A percentile compares a stretch with the other conserved stretches of the same genome.
These are phyloP conservation scores for Echeneis naucrates DNA, from an alignment of 2,797 vertebrate species.

Conservation along the genomic window DNA sequence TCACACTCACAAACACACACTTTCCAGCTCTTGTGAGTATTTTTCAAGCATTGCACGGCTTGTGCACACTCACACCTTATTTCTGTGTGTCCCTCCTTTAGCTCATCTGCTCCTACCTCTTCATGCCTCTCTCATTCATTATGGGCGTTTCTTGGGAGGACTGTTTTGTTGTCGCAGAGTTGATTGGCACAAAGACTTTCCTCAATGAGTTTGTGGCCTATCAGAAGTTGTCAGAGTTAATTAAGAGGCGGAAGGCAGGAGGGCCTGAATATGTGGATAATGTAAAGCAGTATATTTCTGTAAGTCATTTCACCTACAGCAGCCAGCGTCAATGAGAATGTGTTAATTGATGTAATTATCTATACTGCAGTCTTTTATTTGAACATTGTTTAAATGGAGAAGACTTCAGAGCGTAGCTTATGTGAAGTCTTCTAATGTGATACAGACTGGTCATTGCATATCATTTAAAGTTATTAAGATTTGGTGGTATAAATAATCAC, in stretches of 20 bases:
- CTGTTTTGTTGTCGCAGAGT: constrained; percentile 88
- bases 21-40: neutral
- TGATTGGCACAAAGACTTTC: constrained; percentile 91
- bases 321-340: too few relatives aligned
- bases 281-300: constrained; percentile 90
- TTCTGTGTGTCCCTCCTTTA: constrained; percentile 53
- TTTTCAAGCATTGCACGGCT: neutral
- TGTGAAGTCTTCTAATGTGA: too few relatives aligned
- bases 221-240: constrained; percentile 85
- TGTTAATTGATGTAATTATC: too few relatives aligned
- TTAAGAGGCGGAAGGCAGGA: constrained; percentile 81
- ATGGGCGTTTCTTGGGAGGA: constrained; percentile 94
- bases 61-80: neutral
- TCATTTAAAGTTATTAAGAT: too few relatives aligned
- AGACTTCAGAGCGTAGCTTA: too few relatives aligned
- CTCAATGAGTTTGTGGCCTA: constrained; percentile 93
- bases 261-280: constrained; percentile 85
- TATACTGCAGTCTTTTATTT: too few relatives aligned
- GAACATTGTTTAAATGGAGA: too few relatives aligned
- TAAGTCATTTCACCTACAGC: constrained; percentile 45
- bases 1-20: neutral
- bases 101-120: constrained; percentile 90
- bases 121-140: constrained; percentile 92
- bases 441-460: too few relatives aligned
- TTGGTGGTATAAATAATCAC: too few relatives aligned